phyloP scores from a whole-genome alignment of 2,113 vertebrate species.

The Gadus macrocephalus region DNA sequence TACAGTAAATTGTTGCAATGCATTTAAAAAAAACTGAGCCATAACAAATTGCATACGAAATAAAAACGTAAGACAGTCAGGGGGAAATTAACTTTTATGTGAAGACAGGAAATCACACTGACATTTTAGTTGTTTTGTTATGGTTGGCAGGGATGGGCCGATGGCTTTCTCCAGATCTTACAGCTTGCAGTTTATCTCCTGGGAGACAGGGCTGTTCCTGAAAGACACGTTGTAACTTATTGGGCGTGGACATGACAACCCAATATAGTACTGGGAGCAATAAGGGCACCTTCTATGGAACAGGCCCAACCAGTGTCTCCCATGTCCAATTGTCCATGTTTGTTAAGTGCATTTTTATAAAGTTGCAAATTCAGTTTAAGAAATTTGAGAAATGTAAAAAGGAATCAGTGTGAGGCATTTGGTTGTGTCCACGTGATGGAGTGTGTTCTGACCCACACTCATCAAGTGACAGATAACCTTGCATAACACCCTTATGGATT shows the following conservation, averaged over 20 bases:
- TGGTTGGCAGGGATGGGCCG: background rate
- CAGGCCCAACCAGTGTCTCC: background rate
- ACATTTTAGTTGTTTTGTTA: conserved; percentile 26
- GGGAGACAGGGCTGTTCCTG: background rate
- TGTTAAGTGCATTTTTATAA: too few relatives aligned
- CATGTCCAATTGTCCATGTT: too few relatives aligned
- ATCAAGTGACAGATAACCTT: background rate
- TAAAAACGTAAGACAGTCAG: conserved; percentile 7
- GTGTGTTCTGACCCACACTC: conserved; percentile 15
- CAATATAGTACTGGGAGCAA: too few relatives aligned
- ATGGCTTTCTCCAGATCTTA: background rate
- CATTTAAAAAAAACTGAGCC: conserved; percentile 20
- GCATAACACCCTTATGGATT: too few relatives aligned
- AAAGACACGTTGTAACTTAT: too few relatives aligned
- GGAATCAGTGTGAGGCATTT: background rate
- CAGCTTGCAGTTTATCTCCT: background rate
- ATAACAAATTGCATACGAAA: conserved; percentile 16
- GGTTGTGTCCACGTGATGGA: too few relatives aligned
- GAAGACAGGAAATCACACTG: conserved; percentile 22
- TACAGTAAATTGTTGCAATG: conserved; percentile 6
- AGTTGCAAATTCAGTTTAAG: too few relatives aligned
- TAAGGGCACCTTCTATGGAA: background rate
- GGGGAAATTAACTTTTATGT: conserved; percentile 23
- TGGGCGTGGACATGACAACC: too few relatives aligned
- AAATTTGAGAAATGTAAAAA: too few relatives aligned